Base-by-base conservation (phyloP, 2,888 invertebrate genomes). In the Conus canariensis region DNA sequence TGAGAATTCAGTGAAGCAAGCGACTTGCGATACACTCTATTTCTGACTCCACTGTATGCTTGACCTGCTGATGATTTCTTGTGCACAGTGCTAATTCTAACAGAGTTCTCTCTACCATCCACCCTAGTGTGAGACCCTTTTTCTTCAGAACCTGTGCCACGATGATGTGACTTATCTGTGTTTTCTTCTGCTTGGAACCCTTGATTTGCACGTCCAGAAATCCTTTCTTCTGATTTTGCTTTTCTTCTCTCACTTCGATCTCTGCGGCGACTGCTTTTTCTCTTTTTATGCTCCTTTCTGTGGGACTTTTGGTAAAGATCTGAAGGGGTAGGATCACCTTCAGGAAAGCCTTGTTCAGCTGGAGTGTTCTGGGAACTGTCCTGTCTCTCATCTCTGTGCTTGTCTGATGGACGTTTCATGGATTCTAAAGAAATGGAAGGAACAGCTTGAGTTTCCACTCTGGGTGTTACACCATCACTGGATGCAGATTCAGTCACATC, bases 291-390 rank as follows among this genome's bases (percentile, higher is more conserved):
- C 88, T 91, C 90, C 60, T 70, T 89, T 2, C 90, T 82, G 16
- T 59, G 86, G 19, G 16, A 59, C 85, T 92, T 91, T 60, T 88
- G 89, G 87, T 90, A 89, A 77, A 14, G 92, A 93, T 59, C 93
- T 93, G 25, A 93, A 92, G 67, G 90, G 70, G 90, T 93, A 93
- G 45, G 10, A 70, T 93, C 90, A 4, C 93, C 93, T 64, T 92
- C 93, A 67, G 91, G 90, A 85, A 94, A 93, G 87, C 94, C 94
- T 5, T 92, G 90, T 64, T 91, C 90, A 56, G 91, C 92, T 89
- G 93, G 88, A 64, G 92, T 89, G 2, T 90, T 90, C 19, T 93
- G 60, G 90, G 93, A 93, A 82, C 93, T 93, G 90, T 93, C 93
- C 85, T 94, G 94, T 59, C 88, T 91, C 14, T 59, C 90, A 30